phyloP scores from a whole-genome alignment of 2,113 vertebrate genomes.

The Hippocampus abdominalis region DNA sequence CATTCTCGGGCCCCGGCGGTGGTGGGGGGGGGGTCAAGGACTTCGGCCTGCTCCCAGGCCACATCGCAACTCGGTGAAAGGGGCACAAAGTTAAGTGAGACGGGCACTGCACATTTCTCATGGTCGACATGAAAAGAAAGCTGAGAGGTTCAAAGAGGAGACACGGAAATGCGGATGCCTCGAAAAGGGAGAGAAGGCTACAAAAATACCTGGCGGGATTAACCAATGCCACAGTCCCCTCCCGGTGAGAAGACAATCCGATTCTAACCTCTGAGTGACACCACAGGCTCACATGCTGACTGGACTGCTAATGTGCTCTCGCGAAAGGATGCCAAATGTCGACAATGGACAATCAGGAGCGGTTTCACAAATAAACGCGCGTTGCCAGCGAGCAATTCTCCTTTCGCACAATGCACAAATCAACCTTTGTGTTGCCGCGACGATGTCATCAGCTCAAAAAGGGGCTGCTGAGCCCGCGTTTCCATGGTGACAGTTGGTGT shows the following conservation, averaged over 20 bases:
- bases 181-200: not conserved
- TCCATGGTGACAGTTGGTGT: conserved; percentile 50
- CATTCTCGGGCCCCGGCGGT: conserved; percentile 42
- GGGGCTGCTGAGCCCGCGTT: conserved; percentile 38
- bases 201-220: not conserved
- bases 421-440: conserved; percentile 50
- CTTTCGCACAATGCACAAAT: conserved; percentile 17
- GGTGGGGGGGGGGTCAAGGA: conserved; percentile 47
- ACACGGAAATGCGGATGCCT: conserved; percentile 4
- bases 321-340: not conserved
- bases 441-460: conserved; percentile 55
- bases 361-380: not conserved
- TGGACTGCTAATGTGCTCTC: not conserved
- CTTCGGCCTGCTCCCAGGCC: conserved; percentile 61
- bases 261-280: not conserved
- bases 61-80: conserved; percentile 27
- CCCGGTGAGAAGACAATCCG: not conserved
- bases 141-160: conserved; percentile 9
- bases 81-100: conserved; percentile 11
- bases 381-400: not conserved
- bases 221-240: not conserved
- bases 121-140: conserved; percentile 4
- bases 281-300: not conserved
- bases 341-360: not conserved
- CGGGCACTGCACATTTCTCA: conserved; percentile 11